Evolutionary conservation across 1,140 invertebrate species (phyloP).

Genomic region (Metopolophium dirhodum): DNA sequence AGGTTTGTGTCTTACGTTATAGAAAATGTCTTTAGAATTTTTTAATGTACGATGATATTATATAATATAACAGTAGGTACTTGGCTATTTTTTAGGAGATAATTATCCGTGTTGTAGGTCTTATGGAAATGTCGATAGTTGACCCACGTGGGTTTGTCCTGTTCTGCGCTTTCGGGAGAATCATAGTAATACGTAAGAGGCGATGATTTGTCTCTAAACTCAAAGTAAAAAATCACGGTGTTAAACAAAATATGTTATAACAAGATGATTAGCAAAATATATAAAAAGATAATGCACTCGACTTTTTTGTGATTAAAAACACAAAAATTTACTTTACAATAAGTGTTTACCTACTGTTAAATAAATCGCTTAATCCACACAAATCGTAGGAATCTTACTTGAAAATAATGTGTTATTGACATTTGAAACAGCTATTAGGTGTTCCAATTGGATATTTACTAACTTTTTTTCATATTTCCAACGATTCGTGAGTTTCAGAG

Average conservation of each 20-base stretch:
- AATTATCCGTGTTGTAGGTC: background rate
- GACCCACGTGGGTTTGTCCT: constrained; percentile 61
- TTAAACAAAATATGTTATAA: background rate
- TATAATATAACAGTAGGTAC: constrained; percentile 34
- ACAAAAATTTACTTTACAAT: too few species aligned
- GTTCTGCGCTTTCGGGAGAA: constrained; percentile 61
- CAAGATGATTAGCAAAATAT: background rate
- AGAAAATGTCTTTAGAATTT: background rate
- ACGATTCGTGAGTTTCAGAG: background rate
- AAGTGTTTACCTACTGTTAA: background rate
- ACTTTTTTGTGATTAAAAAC: background rate
- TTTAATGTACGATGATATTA: background rate
- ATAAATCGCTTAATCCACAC: background rate
- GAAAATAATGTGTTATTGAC: background rate
- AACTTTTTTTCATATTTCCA: background rate
- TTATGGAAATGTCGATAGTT: constrained; percentile 61
- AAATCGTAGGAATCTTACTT: background rate
- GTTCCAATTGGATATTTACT: background rate
- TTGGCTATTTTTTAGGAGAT: constrained; percentile 44
- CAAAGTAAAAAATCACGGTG: background rate
- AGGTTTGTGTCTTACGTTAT: background rate
- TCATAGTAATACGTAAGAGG: constrained; percentile 67
- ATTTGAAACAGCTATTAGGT: background rate
- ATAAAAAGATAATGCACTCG: background rate
- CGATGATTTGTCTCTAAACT: constrained; percentile 66